Conservation (phyloP, 2,113 vertebrate species). For the Pogonocichla stellata region DNA sequence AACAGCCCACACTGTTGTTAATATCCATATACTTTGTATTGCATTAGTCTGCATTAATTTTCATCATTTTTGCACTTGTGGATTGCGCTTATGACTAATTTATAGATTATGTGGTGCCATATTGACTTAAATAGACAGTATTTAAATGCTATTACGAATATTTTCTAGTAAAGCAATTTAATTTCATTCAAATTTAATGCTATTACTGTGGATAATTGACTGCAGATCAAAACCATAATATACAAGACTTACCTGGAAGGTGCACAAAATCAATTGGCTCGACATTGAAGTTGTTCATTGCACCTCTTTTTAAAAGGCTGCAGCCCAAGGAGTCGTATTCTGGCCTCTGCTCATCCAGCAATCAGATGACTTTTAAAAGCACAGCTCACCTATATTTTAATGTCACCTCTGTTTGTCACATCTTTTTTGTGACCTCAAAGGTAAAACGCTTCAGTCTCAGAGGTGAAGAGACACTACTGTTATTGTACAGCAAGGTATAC, state of each 20-base stretch:
- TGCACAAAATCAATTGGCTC: conserved; percentile 7
- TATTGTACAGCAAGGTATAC: not conserved
- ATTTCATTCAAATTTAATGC: conserved; percentile 44
- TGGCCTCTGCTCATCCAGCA: not conserved
- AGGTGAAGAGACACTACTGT: not conserved
- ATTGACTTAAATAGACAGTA: conserved; percentile 48
- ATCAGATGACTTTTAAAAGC: not conserved
- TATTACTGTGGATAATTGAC: conserved; percentile 51
- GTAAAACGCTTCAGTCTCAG: not conserved
- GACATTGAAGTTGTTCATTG: not conserved
- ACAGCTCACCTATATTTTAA: not conserved
- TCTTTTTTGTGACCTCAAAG: not conserved
- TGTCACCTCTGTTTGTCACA: not conserved
- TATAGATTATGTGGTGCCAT: conserved; percentile 19
- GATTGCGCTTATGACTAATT: conserved; percentile 15
- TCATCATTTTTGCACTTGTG: not conserved
- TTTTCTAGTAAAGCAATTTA: conserved; percentile 48
- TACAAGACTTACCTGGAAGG: not conserved
- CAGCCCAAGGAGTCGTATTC: not conserved
- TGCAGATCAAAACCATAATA: conserved; percentile 33
- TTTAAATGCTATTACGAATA: conserved; percentile 49
- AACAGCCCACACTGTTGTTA: not conserved
- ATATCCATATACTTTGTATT: not conserved
- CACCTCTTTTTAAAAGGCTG: not conserved
- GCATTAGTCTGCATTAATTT: not conserved